Evolutionary conservation across 2,888 invertebrate species (phyloP), one percentile per base, ranked within the genome.

Genomic region (Deilephila porcellus): DNA sequence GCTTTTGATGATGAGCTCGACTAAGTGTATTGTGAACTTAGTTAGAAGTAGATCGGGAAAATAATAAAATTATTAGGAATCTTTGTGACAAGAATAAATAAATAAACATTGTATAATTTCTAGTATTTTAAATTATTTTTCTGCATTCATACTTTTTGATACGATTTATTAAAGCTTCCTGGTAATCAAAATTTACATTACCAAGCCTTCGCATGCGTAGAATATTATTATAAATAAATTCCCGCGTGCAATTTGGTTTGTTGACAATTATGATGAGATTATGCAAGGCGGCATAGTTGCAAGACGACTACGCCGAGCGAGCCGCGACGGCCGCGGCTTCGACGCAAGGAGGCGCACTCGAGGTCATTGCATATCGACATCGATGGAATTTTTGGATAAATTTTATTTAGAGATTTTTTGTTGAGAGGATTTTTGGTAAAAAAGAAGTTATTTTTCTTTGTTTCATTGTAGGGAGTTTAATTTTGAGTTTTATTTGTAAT

Each of bases 241-340:
- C 45, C 7, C 17, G 45, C 14, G 62, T 37, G 52, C 52, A 25
- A 67, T 67, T 67, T 67, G 17, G 52, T 45, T 67, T 67, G 67
- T 67, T 67, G 20, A 67, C 67, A 67, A 67, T 67, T 67, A 67
- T 67, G 67, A 29, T 52, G 17, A 25, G 29, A 67, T 67, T 67
- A 67, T 67, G 67, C 67, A 67, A 67, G 67, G 20, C 67, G 67
- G 67, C 67, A 67, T 67, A 67, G 45, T 67, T 67, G 76, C 75
- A 76, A 75, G 63, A 67, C 62, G 76, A 73, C 77, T 75, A 34
- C 70, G 7, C 73, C 72, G 76, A 74, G 53, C 73, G 76, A 59
- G 70, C 72, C 20, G 67, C 34, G 71, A 59, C 53, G 70, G 59
- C n/a, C 37, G 71, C 53, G 59, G 71, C 59, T 60, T 32, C 59